A percentile compares a stretch with the other conserved stretches of the same genome.
phyloP scores from a whole-genome alignment of 2,888 invertebrate genomes.

The Molorchus minor region DNA sequence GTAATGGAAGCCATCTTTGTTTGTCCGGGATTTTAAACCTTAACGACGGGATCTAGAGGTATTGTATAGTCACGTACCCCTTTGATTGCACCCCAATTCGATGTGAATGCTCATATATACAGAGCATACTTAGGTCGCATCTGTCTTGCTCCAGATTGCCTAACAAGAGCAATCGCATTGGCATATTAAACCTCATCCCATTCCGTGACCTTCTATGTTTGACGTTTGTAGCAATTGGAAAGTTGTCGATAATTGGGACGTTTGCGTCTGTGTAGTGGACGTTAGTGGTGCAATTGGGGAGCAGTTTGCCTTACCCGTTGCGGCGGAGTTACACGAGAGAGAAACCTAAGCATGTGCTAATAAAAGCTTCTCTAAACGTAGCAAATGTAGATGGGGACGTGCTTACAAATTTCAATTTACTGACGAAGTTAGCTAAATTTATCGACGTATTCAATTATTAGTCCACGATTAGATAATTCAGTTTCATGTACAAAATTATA shows the following conservation, averaged over 20 bases:
- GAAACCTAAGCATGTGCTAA: too few relatives aligned
- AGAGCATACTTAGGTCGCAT: slow-evolving; percentile 19
- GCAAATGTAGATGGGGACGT: too few relatives aligned
- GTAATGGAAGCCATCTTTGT: too few relatives aligned
- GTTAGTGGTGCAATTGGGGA: not conserved
- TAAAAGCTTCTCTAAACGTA: too few relatives aligned
- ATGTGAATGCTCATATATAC: slow-evolving; percentile 9
- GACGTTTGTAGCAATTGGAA: slow-evolving; percentile 5
- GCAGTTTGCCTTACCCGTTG: not conserved
- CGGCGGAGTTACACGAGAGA: not conserved
- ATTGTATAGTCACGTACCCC: slow-evolving; percentile 13
- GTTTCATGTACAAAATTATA: too few relatives aligned
- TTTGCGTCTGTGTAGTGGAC: not conserved
- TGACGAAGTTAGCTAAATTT: too few relatives aligned
- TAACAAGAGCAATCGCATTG: not conserved
- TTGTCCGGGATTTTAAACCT: too few relatives aligned
- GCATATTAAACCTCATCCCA: slow-evolving; percentile 4
- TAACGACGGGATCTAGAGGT: slow-evolving; percentile 4
- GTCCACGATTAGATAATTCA: too few relatives aligned
- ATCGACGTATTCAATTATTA: too few relatives aligned
- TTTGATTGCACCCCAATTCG: slow-evolving; percentile 13
- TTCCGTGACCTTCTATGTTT: slow-evolving; percentile 5
- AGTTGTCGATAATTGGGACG: not conserved
- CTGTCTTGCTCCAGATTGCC: slow-evolving; percentile 6
- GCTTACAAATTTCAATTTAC: too few relatives aligned